These are phyloP conservation scores for Lepidurus couesii DNA, from an alignment of 1,140 invertebrate species.

Conservation along the genomic window DNA sequence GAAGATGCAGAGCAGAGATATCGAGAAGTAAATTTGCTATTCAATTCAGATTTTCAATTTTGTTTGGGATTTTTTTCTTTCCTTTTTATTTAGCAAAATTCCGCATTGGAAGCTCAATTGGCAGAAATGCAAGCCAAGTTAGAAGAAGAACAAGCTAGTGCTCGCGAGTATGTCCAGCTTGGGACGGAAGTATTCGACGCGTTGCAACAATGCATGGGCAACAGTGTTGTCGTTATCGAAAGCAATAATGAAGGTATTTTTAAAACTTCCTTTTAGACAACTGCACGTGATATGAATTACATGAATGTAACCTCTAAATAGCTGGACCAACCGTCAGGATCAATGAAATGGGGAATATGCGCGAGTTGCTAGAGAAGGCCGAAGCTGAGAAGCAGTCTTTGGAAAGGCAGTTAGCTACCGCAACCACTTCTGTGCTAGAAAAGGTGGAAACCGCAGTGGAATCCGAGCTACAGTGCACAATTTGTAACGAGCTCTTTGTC, in stretches of 20 bases:
- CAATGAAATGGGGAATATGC: background rate
- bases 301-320: background rate
- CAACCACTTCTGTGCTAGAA: background rate
- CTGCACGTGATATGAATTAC: too few relatives aligned
- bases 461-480: background rate
- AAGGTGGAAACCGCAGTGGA: background rate
- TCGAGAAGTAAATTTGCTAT: background rate
- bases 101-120: background rate
- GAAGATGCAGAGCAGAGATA: background rate
- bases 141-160: background rate
- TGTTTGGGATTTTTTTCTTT: background rate
- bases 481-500: background rate
- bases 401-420: too few relatives aligned
- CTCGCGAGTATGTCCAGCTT: background rate
- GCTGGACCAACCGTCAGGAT: background rate
- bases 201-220: background rate
- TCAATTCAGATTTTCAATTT: background rate
- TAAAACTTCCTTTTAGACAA: too few relatives aligned
- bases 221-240: background rate
- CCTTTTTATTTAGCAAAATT: background rate
- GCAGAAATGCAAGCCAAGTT: background rate
- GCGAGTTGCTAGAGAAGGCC: background rate
- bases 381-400: background rate
- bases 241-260: background rate
- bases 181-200: background rate